Percentiles rank a stretch among this genome's conserved stretches.
Evolutionary conservation across 2,888 invertebrate species (phyloP).

Genomic region (Argyresthia goedartella): DNA sequence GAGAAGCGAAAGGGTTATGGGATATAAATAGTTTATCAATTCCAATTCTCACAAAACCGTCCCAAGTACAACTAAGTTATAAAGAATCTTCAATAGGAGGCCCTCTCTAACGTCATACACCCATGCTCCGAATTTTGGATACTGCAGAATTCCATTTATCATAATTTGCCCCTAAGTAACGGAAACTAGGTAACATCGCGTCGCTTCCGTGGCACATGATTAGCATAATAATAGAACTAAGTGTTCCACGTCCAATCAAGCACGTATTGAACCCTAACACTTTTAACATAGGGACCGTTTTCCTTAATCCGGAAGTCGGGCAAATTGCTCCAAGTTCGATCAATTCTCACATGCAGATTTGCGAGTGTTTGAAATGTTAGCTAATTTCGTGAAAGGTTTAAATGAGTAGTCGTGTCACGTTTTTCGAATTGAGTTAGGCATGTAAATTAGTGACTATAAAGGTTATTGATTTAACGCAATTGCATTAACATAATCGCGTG

Average conservation of each 20-base stretch:
- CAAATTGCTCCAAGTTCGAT: conserved; percentile 39
- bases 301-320: conserved; percentile 20
- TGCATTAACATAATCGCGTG: too few species aligned
- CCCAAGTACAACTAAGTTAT: background rate
- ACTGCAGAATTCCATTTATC: conserved; percentile 46
- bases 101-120: background rate
- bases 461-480: background rate
- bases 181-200: conserved; percentile 50
- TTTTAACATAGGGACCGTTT: conserved; percentile 24
- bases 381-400: conserved; percentile 17
- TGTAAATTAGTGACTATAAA: background rate
- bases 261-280: conserved; percentile 32
- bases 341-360: conserved; percentile 48
- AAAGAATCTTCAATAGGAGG: conserved; percentile 1
- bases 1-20: too few species aligned
- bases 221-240: conserved; percentile 60
- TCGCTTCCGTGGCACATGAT: conserved; percentile 54
- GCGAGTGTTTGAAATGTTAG: conserved; percentile 24
- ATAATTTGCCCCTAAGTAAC: conserved; percentile 53
- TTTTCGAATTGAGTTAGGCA: background rate
- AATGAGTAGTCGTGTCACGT: background rate
- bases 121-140: conserved; percentile 13
- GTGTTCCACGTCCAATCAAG: conserved; percentile 20
- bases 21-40: too few species aligned
- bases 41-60: background rate